Conservation (phyloP, 2,113 vertebrate species). For the Aphyosemion australe region DNA sequence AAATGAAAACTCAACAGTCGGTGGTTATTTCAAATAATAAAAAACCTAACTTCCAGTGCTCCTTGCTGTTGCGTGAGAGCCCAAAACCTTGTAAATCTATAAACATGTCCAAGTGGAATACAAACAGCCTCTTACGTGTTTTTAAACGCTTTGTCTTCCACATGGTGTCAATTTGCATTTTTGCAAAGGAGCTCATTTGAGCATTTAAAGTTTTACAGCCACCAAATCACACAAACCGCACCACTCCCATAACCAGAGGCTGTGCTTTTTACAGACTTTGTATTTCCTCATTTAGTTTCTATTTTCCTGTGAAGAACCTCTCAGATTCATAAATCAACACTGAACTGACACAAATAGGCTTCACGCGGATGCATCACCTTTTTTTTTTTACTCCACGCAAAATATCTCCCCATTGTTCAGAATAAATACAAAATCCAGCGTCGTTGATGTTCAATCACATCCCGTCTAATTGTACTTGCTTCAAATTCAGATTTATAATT, state of each 20-base stretch:
- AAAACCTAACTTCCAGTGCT: conserved; percentile 18
- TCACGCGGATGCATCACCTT: neutral
- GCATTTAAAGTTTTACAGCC: conserved; percentile 72
- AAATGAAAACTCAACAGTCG: neutral
- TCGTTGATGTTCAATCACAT: neutral
- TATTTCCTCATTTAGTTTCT: conserved; percentile 59
- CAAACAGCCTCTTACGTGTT: conserved; percentile 69
- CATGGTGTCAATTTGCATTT: conserved; percentile 79
- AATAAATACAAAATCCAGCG: neutral
- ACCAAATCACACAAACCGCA: conserved; percentile 70
- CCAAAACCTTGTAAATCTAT: conserved; percentile 46
- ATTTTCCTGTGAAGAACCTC: conserved; percentile 36
- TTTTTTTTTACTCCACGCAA: neutral
- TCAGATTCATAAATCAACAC: conserved; percentile 23
- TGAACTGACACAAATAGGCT: neutral
- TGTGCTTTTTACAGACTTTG: conserved; percentile 53
- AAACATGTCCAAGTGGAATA: conserved; percentile 66
- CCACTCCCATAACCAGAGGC: conserved; percentile 46
- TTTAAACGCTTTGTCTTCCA: conserved; percentile 77
- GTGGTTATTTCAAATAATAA: conserved; percentile 20
- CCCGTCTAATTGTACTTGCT: neutral
- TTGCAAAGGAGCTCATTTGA: conserved; percentile 76
- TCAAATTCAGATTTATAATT: neutral
- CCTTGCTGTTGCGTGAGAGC: conserved; percentile 69
- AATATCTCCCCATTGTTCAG: neutral